Base-by-base conservation (phyloP, 2,113 vertebrate species). In the Nothobranchius kuhntae region DNA sequence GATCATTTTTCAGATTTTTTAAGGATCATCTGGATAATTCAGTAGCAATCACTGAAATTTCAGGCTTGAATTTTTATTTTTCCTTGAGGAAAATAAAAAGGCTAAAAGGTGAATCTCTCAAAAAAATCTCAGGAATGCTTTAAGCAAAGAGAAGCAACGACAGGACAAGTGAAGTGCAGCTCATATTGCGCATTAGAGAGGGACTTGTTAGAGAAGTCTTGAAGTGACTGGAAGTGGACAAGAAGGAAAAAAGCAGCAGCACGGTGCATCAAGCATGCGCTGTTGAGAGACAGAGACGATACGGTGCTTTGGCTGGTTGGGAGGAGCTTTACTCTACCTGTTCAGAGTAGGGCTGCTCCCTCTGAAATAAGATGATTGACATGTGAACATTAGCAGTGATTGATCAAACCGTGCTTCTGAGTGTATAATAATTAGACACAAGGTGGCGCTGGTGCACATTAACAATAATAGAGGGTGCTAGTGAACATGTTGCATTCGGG, bases 321-420 rank as follows among this genome's bases (percentile, higher is more conserved):
- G 91, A 89, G 89, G 86, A 89, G 82, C 74, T 83, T 60, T 91
- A 91, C 90, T 89, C 92, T 92, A 94, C 93, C 93, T 95, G 93
- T 89, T 92, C 87, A 93, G 86, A 86, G 91, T 86, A 86, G 90
- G 88, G 83, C 85, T 91, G 89, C 84, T 89, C 80, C 86, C 91
- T 94, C 95, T 95, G 93, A 91, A 95, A 94, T 92, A 86, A 93
- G 87, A 93, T 73, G 59, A 89, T 83, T 77, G 73, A 92, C 85
- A 94, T 76, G 83, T 82, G 76, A 89, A 77, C 68, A 88, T 92
- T 89, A 93, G 88, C 80, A 85, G 65, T 36, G 78, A 78, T 58
- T 71, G 54, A 65, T 77, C 71, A 88, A 80, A 68, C 26, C 52
- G 52, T 36, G 69, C 46, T 60, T 64, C 73, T 64, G 75, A 11